These are phyloP conservation scores for Phalanger gymnotis DNA, from an alignment of 2,797 vertebrate genomes.

Conservation along the genomic window DNA sequence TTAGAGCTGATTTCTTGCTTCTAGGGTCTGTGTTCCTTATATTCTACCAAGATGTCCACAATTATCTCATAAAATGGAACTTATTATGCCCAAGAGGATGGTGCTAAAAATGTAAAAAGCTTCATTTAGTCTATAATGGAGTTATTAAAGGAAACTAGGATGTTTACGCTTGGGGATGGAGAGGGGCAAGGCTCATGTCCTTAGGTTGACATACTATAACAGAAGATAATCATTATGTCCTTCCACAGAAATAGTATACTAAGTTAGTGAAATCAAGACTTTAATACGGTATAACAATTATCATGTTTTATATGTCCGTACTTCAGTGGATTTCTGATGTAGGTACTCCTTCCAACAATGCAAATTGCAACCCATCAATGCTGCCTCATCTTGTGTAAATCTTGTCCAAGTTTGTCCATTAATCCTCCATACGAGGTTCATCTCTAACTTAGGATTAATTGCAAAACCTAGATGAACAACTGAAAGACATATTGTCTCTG, in stretches of 20 bases:
- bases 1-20: background rate
- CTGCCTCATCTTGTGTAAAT: background rate
- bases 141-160: background rate
- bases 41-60: background rate
- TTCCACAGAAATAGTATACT: background rate
- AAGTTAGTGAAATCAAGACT: background rate
- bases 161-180: background rate
- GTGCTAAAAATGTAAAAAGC: background rate
- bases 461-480: background rate
- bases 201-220: background rate
- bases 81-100: background rate
- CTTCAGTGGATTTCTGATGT: background rate
- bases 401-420: background rate
- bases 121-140: background rate
- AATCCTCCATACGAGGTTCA: background rate
- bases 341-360: background rate
- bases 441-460: background rate
- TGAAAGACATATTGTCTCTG: background rate
- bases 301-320: background rate
- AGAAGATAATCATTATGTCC: background rate
- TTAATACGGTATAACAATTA: background rate
- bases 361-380: background rate
- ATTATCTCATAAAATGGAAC: background rate
- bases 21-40: background rate
- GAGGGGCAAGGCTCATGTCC: background rate